Conservation (phyloP, 1,140 invertebrate genomes). For the Cherax destructor region DNA sequence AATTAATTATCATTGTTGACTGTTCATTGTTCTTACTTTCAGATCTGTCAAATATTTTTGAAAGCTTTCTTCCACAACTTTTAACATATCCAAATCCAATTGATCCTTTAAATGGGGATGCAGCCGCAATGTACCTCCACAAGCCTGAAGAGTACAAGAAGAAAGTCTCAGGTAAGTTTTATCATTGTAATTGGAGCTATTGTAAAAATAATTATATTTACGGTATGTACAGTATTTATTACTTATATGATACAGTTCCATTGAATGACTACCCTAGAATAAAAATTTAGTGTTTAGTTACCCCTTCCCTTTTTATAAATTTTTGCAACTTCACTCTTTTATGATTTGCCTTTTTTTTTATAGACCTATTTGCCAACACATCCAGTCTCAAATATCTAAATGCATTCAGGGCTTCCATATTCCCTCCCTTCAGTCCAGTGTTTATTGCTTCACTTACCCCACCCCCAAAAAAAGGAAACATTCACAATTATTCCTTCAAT, state of each 20-base stretch:
- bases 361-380: too few relatives aligned
- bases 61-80: constrained; percentile 99
- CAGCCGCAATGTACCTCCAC: constrained; percentile 98
- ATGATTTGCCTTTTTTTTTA: too few relatives aligned
- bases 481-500: too few relatives aligned
- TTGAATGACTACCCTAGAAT: background rate
- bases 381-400: too few relatives aligned
- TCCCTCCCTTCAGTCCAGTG: too few relatives aligned
- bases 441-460: too few relatives aligned
- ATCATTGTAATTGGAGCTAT: background rate
- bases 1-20: too few relatives aligned
- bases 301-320: too few relatives aligned
- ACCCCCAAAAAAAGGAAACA: too few relatives aligned
- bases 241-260: background rate
- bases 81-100: constrained; percentile 99
- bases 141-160: constrained; percentile 99
- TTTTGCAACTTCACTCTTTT: too few relatives aligned
- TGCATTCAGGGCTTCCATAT: too few relatives aligned
- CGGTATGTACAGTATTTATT: background rate
- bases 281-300: too few relatives aligned
- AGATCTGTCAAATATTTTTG: constrained; percentile 99
- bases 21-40: constrained; percentile 74
- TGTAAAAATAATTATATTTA: background rate
- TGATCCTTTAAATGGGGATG: constrained; percentile 99
- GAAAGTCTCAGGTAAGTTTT: constrained; percentile 85